Percentiles rank a stretch among this genome's conserved stretches.
Conservation (phyloP, 2,888 invertebrate genomes). For the Oligia latruncula region DNA sequence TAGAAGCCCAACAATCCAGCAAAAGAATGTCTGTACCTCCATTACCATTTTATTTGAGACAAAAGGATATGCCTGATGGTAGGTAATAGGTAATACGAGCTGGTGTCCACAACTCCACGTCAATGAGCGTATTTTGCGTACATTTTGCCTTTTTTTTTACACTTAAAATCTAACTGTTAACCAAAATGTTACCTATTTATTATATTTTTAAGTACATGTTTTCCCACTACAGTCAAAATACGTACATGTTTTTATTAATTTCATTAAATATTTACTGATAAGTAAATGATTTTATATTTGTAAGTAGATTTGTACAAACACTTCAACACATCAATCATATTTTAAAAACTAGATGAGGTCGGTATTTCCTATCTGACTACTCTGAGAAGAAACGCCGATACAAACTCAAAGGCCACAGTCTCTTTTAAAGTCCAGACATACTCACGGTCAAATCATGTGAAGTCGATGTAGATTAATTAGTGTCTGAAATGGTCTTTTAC, state of each 20-base stretch:
- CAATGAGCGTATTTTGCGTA: no score
- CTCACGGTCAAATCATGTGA: not conserved
- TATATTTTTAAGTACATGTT: not conserved
- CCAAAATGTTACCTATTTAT: not conserved
- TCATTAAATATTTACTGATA: not conserved
- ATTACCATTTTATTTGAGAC: slow-evolving; percentile 95
- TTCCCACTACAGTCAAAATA: not conserved
- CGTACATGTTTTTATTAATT: not conserved
- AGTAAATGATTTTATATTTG: no score
- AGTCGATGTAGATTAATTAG: not conserved
- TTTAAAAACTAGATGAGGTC: no score
- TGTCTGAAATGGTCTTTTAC: not conserved
- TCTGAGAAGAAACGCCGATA: no score
- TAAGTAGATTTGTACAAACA: no score
- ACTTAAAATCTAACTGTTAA: not conserved
- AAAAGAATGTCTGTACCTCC: slow-evolving; percentile 90
- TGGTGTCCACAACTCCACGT: no score
- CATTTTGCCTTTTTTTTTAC: not conserved
- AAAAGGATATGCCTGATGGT: slow-evolving; percentile 91
- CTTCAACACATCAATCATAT: no score
- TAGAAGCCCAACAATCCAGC: slow-evolving; percentile 94
- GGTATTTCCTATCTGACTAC: no score
- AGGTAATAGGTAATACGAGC: slow-evolving; percentile 17
- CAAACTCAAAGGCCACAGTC: not conserved
- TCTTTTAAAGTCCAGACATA: not conserved